These are phyloP conservation scores for Lamprotornis superbus DNA, from an alignment of 2,113 vertebrate genomes.

Conservation along the genomic window DNA sequence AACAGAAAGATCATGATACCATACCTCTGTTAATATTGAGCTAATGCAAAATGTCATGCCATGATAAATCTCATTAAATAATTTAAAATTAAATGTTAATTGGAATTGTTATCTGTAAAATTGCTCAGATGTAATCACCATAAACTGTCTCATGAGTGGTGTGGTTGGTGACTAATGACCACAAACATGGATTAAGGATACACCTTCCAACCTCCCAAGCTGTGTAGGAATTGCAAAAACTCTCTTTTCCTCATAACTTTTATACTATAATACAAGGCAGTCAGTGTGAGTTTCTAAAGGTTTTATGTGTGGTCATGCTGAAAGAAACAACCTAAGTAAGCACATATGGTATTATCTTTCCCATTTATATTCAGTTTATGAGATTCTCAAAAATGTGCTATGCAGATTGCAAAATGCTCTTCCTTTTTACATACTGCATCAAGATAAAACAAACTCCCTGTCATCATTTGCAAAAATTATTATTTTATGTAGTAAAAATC, in stretches of 20 bases:
- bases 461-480: neutral
- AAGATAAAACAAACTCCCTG: neutral
- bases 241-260: neutral
- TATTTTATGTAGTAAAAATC: neutral
- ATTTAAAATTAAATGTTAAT: constrained; percentile 35
- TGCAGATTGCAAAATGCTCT: neutral
- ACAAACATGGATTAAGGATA: constrained; percentile 50
- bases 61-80: constrained; percentile 47
- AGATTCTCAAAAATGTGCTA: neutral
- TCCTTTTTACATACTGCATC: neutral
- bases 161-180: constrained; percentile 69
- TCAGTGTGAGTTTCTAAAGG: constrained; percentile 2
- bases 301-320: neutral
- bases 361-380: neutral
- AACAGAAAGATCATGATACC: neutral
- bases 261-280: neutral
- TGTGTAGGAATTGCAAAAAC: constrained; percentile 14
- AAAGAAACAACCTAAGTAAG: constrained; percentile 31
- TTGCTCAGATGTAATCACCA: constrained; percentile 31
- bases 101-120: constrained; percentile 49
- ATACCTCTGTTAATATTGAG: neutral
- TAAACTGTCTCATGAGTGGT: constrained; percentile 54
- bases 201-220: constrained; percentile 16
- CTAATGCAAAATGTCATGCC: neutral
- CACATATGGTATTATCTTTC: neutral